Evolutionary conservation across 2,113 vertebrate species (phyloP), one percentile per base, ranked within the genome.

Genomic region (Proteles cristata): DNA sequence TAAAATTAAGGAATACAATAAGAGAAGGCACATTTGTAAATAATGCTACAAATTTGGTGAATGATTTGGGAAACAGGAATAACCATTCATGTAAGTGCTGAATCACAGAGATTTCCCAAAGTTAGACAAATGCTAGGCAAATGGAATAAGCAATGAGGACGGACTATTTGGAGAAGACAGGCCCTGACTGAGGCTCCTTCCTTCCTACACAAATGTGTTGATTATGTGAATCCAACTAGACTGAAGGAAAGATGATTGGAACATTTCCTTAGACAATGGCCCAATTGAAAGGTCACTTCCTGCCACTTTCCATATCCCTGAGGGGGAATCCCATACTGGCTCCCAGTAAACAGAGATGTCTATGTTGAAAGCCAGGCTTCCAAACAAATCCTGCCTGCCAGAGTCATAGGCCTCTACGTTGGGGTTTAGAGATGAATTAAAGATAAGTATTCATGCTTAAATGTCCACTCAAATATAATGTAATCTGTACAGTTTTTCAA

Each of bases 271-370:
- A 97, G 93, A 97, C 97, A 98, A 98, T 97, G 88, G 88, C 21
- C 73, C 33, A 45, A 96, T 97, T 98, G 92, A 98, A 90, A 96
- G 95, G 81, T 96, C 94, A 97, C 96, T 98, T 98, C 97, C 97
- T 98, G 97, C 81, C 76, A 91, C 94, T 98, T 95, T 93, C 92
- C 95, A 94, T 76, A 87, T 61, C 97, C 98, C 94, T 85, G 31
- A 96, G 95, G 97, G 96, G 90, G 71, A 96, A 95, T 88, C 96
- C 88, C 93, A 76, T 39, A 48, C 71, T 86, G 68, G 76, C 77
- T 90, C 39, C 71, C 7, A 55, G 45, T 35, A 93, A 87, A 97
- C 95, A 97, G 96, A 43, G 91, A 93, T 39, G 81, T 73, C 94
- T 97, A 93, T 98, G 95, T 96, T 93, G 90, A 96, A 96, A 97